These are phyloP conservation scores for Augiades crinisus DNA, from an alignment of 2,888 invertebrate genomes.

Conservation along the genomic window DNA sequence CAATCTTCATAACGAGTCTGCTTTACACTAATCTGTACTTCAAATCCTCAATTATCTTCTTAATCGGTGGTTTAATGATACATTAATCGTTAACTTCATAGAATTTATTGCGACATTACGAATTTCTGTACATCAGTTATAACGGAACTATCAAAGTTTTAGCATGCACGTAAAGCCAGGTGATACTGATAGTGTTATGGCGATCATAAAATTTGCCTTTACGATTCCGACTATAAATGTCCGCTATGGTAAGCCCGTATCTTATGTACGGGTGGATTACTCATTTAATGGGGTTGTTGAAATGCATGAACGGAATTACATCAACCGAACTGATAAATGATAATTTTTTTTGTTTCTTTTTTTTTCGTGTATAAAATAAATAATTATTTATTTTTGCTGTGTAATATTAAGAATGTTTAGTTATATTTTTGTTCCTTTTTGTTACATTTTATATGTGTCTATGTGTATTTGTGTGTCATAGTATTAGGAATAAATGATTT, in stretches of 20 bases:
- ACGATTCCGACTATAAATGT: constrained; percentile 26
- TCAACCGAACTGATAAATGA: constrained; percentile 11
- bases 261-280: constrained; percentile 22
- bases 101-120: constrained; percentile 14
- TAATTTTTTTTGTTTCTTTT: no score
- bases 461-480: no score
- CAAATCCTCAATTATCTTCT: constrained; percentile 11
- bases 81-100: constrained; percentile 15
- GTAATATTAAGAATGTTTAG: no score
- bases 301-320: constrained; percentile 4
- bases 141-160: constrained; percentile 25
- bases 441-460: no score
- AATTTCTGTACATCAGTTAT: constrained; percentile 25
- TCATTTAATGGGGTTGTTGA: constrained; percentile 18
- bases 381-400: no score
- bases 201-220: constrained; percentile 26
- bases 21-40: no score
- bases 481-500: no score
- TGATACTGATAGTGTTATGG: constrained; percentile 29
- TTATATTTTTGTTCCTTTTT: no score
- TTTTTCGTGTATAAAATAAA: no score
- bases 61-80: constrained; percentile 12
- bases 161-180: constrained; percentile 28
- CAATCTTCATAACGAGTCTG: no score
- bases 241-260: constrained; percentile 24